A percentile compares a stretch with the other conserved stretches of the same genome.
These are phyloP conservation scores for Nanorana parkeri DNA, from an alignment of 2,113 vertebrate species.

Conservation along the genomic window DNA sequence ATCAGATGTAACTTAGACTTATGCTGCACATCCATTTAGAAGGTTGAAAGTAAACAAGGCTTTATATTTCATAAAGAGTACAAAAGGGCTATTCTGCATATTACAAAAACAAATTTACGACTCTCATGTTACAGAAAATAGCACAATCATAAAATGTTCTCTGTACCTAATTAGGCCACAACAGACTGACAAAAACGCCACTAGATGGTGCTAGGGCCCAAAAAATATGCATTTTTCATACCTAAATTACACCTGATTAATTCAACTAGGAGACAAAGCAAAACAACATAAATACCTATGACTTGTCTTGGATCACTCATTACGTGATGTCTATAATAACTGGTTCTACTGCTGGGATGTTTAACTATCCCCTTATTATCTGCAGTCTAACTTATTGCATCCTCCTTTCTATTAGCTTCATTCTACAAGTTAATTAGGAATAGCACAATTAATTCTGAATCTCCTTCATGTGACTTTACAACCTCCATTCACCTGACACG, in stretches of 20 bases:
- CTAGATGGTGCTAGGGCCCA: constrained; percentile 45
- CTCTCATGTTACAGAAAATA: background rate
- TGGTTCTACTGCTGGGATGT: background rate
- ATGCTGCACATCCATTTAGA: too few relatives aligned
- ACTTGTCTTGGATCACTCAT: constrained; percentile 8
- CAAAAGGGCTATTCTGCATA: background rate
- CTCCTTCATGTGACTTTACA: constrained; percentile 9
- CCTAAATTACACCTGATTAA: constrained; percentile 40
- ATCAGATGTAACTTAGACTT: too few relatives aligned
- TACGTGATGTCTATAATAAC: constrained; percentile 29
- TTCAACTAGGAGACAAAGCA: background rate
- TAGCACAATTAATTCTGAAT: background rate
- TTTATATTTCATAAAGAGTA: too few relatives aligned
- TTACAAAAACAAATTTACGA: background rate
- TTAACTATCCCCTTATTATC: constrained; percentile 13
- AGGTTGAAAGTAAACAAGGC: too few relatives aligned
- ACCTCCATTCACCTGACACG: background rate
- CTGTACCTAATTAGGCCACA: background rate
- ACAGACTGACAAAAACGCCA: background rate
- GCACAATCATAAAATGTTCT: background rate
- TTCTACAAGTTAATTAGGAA: constrained; percentile 16
- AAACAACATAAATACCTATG: constrained; percentile 16
- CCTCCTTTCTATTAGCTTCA: background rate
- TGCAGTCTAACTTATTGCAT: constrained; percentile 11
- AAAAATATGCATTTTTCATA: constrained; percentile 20